phyloP scores from a whole-genome alignment of 2,888 invertebrate genomes.

The Tetropium fuscum region DNA sequence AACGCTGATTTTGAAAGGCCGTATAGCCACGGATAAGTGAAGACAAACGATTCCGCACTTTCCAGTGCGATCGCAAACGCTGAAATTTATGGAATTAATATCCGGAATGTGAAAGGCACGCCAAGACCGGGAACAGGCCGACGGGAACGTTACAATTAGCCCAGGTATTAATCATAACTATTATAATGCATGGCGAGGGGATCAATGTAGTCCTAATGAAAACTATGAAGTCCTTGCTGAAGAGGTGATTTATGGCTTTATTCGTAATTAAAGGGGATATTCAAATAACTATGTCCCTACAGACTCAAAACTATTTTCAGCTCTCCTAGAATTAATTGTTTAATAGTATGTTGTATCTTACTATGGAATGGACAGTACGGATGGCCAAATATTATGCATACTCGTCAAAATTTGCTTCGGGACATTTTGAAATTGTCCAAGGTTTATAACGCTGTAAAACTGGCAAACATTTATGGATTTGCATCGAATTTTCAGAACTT shows the following conservation, averaged over 20 bases:
- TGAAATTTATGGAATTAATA: slow-evolving; percentile 63
- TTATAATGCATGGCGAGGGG: slow-evolving; percentile 7
- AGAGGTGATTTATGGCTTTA: slow-evolving; percentile 11
- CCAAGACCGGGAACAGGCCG: slow-evolving; percentile 30
- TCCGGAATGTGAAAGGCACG: slow-evolving; percentile 52
- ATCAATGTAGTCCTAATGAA: slow-evolving; percentile 8
- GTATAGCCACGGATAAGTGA: slow-evolving; percentile 33
- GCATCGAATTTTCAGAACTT: no score
- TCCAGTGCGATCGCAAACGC: slow-evolving; percentile 36
- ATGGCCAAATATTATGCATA: no score
- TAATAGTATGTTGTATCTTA: no score
- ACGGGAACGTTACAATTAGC: slow-evolving; percentile 43
- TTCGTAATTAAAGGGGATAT: neutral
- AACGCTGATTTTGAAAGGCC: slow-evolving; percentile 9
- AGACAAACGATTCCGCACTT: slow-evolving; percentile 50
- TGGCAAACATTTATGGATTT: no score
- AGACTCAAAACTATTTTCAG: no score
- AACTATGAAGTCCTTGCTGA: slow-evolving; percentile 1
- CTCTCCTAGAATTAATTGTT: no score
- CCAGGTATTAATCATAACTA: slow-evolving; percentile 48
- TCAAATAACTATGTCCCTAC: neutral
- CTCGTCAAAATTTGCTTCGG: no score
- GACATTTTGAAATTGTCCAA: no score
- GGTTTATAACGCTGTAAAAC: no score
- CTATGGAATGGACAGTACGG: no score